Percentiles rank a stretch among this genome's conserved stretches.
Conservation (phyloP, 2,888 invertebrate genomes). For the Drosophila bunnanda region DNA sequence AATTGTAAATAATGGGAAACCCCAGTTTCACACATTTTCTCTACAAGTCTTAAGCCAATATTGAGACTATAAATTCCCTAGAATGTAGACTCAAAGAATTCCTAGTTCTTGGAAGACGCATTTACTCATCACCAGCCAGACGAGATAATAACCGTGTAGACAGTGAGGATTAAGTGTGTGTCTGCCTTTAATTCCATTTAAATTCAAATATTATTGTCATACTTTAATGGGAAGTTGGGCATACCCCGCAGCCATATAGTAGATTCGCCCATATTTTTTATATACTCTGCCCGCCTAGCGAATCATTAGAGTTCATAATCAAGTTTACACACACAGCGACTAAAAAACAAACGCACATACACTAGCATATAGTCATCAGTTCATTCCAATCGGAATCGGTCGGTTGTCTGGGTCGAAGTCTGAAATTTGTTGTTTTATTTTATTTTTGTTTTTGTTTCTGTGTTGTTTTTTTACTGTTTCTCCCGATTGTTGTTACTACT, state of each 20-base stretch:
- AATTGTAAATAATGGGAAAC: neutral
- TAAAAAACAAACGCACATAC: constrained; percentile 7
- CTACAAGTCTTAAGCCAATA: neutral
- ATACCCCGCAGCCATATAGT: constrained; percentile 21
- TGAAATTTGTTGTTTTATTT: constrained; percentile 58
- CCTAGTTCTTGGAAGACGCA: neutral
- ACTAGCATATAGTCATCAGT: constrained; percentile 32
- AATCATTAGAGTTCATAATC: constrained; percentile 50
- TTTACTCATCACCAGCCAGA: constrained; percentile 1
- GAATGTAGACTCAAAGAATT: neutral
- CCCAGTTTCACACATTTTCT: neutral
- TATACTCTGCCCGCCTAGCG: constrained; percentile 21
- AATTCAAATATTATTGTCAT: neutral
- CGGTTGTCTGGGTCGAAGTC: constrained; percentile 78
- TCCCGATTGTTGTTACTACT: constrained; percentile 41
- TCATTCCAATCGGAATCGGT: constrained; percentile 63
- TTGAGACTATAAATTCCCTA: neutral
- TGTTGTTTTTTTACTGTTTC: constrained; percentile 40
- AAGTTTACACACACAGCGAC: constrained; percentile 35
- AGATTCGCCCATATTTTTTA: constrained; percentile 1
- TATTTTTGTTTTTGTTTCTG: neutral
- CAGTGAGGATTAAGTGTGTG: neutral
- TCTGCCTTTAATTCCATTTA: constrained; percentile 1
- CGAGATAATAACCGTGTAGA: constrained; percentile 6
- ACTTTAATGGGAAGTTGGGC: neutral